A percentile compares a stretch with the other conserved stretches of the same genome.
Conservation (phyloP, 2,888 invertebrate genomes). For the Trichacis sp. region DNA sequence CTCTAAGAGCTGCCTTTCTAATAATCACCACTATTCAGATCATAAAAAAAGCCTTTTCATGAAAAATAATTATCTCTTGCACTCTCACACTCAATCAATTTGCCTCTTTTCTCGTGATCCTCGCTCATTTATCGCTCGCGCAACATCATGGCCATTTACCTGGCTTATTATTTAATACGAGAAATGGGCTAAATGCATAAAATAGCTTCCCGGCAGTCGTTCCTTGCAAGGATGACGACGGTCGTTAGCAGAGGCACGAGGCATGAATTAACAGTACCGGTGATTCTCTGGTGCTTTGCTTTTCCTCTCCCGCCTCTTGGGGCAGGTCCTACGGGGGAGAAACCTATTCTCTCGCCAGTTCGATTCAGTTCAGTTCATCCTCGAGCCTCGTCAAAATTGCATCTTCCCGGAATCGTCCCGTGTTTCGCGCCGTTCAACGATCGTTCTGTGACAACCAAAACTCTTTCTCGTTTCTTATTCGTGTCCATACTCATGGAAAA, state of each 20-base stretch:
- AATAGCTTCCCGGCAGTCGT: conserved; percentile 33
- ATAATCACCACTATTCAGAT: too few species aligned
- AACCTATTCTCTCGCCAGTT: conserved; percentile 46
- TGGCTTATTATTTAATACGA: conserved; percentile 21
- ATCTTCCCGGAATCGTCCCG: conserved; percentile 26
- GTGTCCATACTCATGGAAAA: conserved; percentile 23
- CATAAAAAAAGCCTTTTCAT: too few species aligned
- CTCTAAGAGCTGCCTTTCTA: too few species aligned
- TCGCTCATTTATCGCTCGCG: too few species aligned
- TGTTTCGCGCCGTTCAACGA: not conserved
- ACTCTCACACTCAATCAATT: too few species aligned
- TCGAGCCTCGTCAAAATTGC: conserved; percentile 60
- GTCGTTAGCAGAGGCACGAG: conserved; percentile 66
- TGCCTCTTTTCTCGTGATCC: too few species aligned
- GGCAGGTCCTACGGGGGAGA: conserved; percentile 46
- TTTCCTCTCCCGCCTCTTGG: conserved; percentile 46
- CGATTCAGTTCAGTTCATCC: conserved; percentile 58
- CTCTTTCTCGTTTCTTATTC: too few species aligned
- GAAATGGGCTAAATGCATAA: conserved; percentile 33
- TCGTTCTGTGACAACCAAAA: not conserved
- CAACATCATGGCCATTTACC: conserved; percentile 13
- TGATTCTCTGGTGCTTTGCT: conserved; percentile 54
- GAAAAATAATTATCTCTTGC: too few species aligned
- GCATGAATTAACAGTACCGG: conserved; percentile 68
- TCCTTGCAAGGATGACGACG: conserved; percentile 41